Conservation (phyloP, 1,140 invertebrate genomes). For the Drosophila ogumai region DNA sequence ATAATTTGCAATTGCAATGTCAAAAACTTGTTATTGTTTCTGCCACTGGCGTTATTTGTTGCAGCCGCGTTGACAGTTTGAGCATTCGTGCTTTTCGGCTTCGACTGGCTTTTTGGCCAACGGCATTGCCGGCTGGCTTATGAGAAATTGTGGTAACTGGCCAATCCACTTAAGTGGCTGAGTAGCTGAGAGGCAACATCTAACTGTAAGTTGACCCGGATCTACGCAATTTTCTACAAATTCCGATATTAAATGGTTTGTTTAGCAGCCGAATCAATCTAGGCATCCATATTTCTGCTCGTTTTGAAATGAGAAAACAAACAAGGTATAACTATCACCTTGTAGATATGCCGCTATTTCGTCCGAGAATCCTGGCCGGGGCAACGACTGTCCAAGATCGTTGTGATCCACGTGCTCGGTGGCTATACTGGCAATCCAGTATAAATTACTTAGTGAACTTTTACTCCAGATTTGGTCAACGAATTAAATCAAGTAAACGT, state of each 20-base stretch:
- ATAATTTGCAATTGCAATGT: slow-evolving; percentile 46
- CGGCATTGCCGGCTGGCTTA: slow-evolving; percentile 1
- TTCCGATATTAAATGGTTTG: not conserved
- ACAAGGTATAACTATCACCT: not conserved
- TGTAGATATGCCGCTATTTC: not conserved
- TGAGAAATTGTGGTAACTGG: slow-evolving; percentile 30
- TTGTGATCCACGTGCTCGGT: slow-evolving; percentile 62
- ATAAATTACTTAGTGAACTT: slow-evolving; percentile 76
- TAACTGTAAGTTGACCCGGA: slow-evolving; percentile 45
- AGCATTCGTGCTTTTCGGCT: slow-evolving; percentile 27
- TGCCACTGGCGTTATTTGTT: slow-evolving; percentile 20
- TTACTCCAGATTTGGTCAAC: slow-evolving; percentile 73
- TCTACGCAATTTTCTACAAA: not conserved
- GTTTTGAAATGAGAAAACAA: too few relatives aligned
- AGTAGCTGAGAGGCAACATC: slow-evolving; percentile 15
- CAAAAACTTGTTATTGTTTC: slow-evolving; percentile 54
- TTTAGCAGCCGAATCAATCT: not conserved
- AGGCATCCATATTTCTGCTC: not conserved
- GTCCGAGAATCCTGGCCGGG: not conserved
- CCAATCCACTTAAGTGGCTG: slow-evolving; percentile 15
- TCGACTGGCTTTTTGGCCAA: slow-evolving; percentile 25
- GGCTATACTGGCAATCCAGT: slow-evolving; percentile 27
- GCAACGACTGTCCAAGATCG: slow-evolving; percentile 12
- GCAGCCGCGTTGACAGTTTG: slow-evolving; percentile 62
- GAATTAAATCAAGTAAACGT: slow-evolving; percentile 76